phyloP scores from a whole-genome alignment of 2,797 vertebrate species.

The Phalanger gymnotis region DNA sequence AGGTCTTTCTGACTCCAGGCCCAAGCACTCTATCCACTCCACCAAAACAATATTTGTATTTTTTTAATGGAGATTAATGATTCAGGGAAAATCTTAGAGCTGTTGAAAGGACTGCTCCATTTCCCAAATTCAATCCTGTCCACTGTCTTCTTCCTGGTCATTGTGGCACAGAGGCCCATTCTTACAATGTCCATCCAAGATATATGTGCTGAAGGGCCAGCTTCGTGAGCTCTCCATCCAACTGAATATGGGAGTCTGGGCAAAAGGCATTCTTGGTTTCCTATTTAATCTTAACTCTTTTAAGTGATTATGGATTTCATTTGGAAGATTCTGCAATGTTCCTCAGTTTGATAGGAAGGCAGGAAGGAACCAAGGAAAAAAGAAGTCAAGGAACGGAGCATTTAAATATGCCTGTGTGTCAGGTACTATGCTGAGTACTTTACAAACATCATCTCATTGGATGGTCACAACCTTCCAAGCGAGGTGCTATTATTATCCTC shows the following conservation, averaged over 20 bases:
- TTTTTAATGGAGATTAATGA: no score
- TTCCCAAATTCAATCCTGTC: neutral
- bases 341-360: neutral
- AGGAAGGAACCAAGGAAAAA: no score
- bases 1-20: no score
- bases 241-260: neutral
- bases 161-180: neutral
- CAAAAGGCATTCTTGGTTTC: neutral
- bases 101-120: neutral
- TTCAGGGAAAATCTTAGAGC: neutral
- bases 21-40: no score
- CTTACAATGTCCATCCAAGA: neutral
- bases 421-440: neutral
- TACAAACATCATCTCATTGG: neutral
- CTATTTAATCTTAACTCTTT: neutral
- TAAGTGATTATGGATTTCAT: neutral
- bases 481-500: neutral
- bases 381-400: neutral
- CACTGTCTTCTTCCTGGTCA: neutral
- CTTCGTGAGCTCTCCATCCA: neutral
- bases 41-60: neutral
- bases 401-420: neutral
- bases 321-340: neutral
- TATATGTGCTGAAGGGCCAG: neutral
- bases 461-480: neutral